A percentile compares a stretch with the other conserved stretches of the same genome.
Conservation (phyloP, 2,888 invertebrate species). For the Thumatha senex region DNA sequence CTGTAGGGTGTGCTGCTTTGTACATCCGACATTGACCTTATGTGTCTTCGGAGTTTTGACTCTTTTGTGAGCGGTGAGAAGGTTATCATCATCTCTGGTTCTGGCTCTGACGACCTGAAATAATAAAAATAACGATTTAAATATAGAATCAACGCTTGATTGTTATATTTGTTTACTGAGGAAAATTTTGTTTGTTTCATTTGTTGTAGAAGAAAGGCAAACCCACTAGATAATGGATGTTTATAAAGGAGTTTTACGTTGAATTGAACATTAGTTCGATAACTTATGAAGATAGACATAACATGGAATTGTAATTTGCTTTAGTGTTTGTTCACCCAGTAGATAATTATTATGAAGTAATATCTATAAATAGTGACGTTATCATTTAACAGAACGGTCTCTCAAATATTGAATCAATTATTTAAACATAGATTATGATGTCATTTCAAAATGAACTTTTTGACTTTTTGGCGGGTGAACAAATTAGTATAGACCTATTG, state of each 20-base stretch:
- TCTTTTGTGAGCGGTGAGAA: constrained; percentile 69
- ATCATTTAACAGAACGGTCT: constrained; percentile 15
- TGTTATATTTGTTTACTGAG: neutral
- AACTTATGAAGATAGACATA: constrained; percentile 18
- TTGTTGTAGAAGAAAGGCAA: constrained; percentile 13
- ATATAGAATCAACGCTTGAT: constrained; percentile 1
- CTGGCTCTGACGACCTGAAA: constrained; percentile 69
- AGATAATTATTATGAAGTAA: constrained; percentile 11
- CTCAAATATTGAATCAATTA: constrained; percentile 14
- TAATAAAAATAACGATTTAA: constrained; percentile 25
- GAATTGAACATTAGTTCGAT: constrained; percentile 22
- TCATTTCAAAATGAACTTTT: neutral
- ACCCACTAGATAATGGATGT: constrained; percentile 23
- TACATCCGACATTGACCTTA: constrained; percentile 78
- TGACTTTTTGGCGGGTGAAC: neutral
- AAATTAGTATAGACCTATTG: constrained; percentile 5
- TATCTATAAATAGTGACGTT: constrained; percentile 22
- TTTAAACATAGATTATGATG: constrained; percentile 5
- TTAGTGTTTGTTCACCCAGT: neutral
- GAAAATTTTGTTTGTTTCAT: constrained; percentile 7
- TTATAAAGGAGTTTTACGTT: constrained; percentile 15
- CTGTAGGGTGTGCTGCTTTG: constrained; percentile 75
- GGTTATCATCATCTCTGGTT: constrained; percentile 48
- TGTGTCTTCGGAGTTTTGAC: constrained; percentile 69
- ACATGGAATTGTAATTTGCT: constrained; percentile 17